Conservation (phyloP, 2,797 vertebrate genomes). For the Gymnocypris eckloni region DNA sequence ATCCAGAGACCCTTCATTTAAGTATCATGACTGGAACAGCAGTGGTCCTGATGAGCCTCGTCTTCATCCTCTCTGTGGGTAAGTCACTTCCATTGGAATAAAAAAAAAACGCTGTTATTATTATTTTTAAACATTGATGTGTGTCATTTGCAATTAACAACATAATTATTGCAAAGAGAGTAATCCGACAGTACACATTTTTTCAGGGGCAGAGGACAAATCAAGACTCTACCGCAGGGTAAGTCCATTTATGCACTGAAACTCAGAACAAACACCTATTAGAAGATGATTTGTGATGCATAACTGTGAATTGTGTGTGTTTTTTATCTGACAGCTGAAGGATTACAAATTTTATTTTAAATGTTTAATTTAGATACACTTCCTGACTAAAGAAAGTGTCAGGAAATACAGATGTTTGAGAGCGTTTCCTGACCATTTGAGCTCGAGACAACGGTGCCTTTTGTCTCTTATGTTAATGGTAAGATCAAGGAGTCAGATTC, state of each 20-base stretch:
- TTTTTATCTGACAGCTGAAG: slow-evolving; percentile 57
- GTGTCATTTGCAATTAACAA: neutral
- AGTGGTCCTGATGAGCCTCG: slow-evolving; percentile 59
- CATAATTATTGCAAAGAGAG: neutral
- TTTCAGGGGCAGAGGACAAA: slow-evolving; percentile 66
- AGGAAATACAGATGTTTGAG: too few relatives aligned
- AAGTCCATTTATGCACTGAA: slow-evolving; percentile 41
- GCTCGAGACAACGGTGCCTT: too few relatives aligned
- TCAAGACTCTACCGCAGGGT: slow-evolving; percentile 67
- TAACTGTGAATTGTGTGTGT: neutral
- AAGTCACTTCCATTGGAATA: slow-evolving; percentile 32
- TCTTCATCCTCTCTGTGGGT: slow-evolving; percentile 62
- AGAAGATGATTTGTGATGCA: neutral
- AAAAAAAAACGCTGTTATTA: neutral
- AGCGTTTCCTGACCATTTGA: too few relatives aligned
- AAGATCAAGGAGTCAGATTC: too few relatives aligned
- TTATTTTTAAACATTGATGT: neutral
- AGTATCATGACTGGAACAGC: slow-evolving; percentile 57
- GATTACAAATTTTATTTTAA: too few relatives aligned
- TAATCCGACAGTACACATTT: neutral
- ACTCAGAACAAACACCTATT: neutral
- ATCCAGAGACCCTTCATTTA: neutral
- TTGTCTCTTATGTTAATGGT: too few relatives aligned
- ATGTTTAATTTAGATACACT: too few relatives aligned
- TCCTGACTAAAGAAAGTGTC: too few relatives aligned